phyloP scores from a whole-genome alignment of 2,888 invertebrate species.

The Meiosimyza platycephala region DNA sequence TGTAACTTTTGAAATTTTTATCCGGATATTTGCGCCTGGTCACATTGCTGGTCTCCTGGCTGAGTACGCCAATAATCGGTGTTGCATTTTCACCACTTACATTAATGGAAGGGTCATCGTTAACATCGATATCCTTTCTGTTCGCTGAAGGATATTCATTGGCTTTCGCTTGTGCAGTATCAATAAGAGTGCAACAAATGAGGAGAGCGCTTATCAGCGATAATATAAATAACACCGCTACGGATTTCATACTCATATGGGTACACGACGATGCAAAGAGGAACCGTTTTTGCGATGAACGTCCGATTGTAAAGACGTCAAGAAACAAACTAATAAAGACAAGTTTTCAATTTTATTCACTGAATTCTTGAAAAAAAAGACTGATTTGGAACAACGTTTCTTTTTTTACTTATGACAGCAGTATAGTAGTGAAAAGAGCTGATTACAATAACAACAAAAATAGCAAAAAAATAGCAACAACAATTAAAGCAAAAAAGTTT shows the following conservation, averaged over 20 bases:
- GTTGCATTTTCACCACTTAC: slow-evolving; percentile 71
- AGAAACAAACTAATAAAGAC: not conserved
- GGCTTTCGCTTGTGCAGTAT: not conserved
- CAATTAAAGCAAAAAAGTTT: too few species aligned
- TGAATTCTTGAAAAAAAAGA: too few species aligned
- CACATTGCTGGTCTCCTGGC: slow-evolving; percentile 74
- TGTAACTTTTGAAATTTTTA: slow-evolving; percentile 75
- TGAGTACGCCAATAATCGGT: slow-evolving; percentile 80
- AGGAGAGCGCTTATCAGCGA: not conserved
- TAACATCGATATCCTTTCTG: too few species aligned
- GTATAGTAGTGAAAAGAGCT: too few species aligned
- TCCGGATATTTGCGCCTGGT: slow-evolving; percentile 70
- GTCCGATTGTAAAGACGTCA: not conserved
- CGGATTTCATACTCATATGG: not conserved
- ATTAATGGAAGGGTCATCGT: slow-evolving; percentile 43
- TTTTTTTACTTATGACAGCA: too few species aligned
- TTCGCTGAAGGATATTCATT: too few species aligned
- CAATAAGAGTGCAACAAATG: not conserved
- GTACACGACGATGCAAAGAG: not conserved
- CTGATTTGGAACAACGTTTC: too few species aligned
- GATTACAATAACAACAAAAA: too few species aligned
- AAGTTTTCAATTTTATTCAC: not conserved
- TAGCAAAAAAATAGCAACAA: too few species aligned
- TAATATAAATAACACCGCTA: not conserved
- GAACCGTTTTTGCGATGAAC: not conserved